A percentile compares a stretch with the other conserved stretches of the same genome.
Evolutionary conservation across 2,888 invertebrate species (phyloP).

Genomic region (Clusia tigrina): DNA sequence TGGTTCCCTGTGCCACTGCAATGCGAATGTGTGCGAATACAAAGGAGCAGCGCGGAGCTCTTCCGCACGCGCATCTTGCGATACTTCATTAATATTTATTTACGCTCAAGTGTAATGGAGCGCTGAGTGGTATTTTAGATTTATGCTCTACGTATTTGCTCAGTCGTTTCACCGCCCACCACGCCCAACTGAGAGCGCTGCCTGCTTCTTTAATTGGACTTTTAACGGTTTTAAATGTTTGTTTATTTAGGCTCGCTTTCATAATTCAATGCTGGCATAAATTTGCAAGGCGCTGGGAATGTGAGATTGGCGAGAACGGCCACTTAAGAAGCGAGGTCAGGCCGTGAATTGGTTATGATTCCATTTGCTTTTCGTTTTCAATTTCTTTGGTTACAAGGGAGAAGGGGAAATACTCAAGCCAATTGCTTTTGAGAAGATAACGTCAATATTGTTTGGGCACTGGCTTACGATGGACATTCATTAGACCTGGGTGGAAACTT

Average conservation of each 20-base stretch:
- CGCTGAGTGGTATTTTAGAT: constrained; percentile 6
- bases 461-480: no score
- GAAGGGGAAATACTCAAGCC: no score
- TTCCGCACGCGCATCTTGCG: not conserved
- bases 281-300: not conserved
- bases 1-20: no score
- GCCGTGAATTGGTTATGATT: not conserved
- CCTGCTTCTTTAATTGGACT: not conserved
- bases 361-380: not conserved
- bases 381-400: not conserved
- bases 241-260: not conserved
- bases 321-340: not conserved
- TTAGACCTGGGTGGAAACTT: no score
- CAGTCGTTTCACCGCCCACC: not conserved
- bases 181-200: not conserved
- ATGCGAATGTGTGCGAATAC: not conserved
- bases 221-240: not conserved
- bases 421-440: no score
- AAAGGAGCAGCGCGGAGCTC: not conserved
- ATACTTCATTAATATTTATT: constrained; percentile 13
- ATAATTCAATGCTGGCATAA: not conserved
- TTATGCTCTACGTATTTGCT: not conserved
- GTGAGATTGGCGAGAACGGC: not conserved
- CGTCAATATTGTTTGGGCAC: no score
- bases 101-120: constrained; percentile 14